Evolutionary conservation across 1,140 invertebrate species (phyloP), one percentile per base, ranked within the genome.

Genomic region (Chrysomallon squamiferum): DNA sequence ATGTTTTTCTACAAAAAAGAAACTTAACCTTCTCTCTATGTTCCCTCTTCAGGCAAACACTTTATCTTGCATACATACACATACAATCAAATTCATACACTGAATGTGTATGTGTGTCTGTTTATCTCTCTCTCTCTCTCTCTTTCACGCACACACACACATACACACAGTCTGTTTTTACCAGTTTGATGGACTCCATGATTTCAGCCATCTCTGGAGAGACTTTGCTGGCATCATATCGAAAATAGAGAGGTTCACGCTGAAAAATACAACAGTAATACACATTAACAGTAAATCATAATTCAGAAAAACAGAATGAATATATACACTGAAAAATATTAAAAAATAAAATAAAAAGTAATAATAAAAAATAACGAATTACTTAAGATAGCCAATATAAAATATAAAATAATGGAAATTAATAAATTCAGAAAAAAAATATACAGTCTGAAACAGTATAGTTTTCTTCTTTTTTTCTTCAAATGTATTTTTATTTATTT

Each of bases 161-260:
- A n/a, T n/a, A n/a, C n/a, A n/a, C n/a, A n/a, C n/a, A n/a, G n/a
- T n/a, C n/a, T n/a, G n/a, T 22, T 35, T 57, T 64, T 56, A 83
- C 81, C 76, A 80, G 50, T 66, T 63, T 68, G 41, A 85, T 83
- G 38, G 72, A 67, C 13, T 63, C 35, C 68, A 82, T 75, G 32
- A 80, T 73, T 9, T 75, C 74, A 29, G 50, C 72, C 52, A 81
- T 76, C 20, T 83, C 79, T 33, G 74, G 73, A 25, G 71, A 49
- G n/a, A 73, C 71, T 35, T 62, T 62, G 18, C 41, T 49, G 20
- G 58, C 38, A 56, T 73, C 68, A 60, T 59, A 59, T 20, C 73
- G 69, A 62, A 84, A 83, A 35, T 64, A 58, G 3, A 84, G 71
- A 9, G 75, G 71, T 63, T 83, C 78, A 61, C 68, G 69, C 82